phyloP scores from a whole-genome alignment of 2,113 vertebrate species.

The Marcusenius ussheri region DNA sequence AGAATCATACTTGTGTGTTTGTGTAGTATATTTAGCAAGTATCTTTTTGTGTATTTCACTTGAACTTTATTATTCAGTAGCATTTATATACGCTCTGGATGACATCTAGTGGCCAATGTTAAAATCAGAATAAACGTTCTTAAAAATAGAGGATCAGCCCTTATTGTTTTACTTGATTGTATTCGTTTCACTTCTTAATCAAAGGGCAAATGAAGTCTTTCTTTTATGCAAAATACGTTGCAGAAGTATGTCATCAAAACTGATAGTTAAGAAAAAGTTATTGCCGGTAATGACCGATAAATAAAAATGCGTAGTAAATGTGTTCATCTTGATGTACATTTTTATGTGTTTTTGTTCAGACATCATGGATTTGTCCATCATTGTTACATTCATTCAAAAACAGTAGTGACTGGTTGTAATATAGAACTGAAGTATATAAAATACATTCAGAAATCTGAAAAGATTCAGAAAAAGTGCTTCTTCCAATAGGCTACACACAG shows the following conservation, averaged over 20 bases:
- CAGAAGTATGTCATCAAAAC: not conserved
- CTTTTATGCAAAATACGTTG: not conserved
- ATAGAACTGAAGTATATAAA: not conserved
- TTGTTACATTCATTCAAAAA: not conserved
- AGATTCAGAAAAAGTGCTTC: not conserved
- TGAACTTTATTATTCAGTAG: not conserved
- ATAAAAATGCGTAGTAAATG: not conserved
- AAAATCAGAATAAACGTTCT: not conserved
- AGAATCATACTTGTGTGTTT: not conserved
- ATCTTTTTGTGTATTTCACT: not conserved
- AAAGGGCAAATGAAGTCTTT: not conserved
- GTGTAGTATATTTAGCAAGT: not conserved
- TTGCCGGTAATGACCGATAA: not conserved
- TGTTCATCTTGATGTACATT: not conserved
- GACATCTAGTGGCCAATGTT: constrained; percentile 1
- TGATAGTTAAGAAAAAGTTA: not conserved
- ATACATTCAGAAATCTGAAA: not conserved
- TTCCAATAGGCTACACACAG: not conserved
- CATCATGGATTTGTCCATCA: not conserved
- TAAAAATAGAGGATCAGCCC: not conserved
- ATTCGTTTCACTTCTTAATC: not conserved
- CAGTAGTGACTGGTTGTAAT: not conserved
- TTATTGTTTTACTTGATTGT: not conserved
- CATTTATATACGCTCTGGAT: not conserved
- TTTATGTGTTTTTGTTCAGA: not conserved